Evolutionary conservation across 2,113 vertebrate species (phyloP).

Genomic region (Telmatochromis sp.): DNA sequence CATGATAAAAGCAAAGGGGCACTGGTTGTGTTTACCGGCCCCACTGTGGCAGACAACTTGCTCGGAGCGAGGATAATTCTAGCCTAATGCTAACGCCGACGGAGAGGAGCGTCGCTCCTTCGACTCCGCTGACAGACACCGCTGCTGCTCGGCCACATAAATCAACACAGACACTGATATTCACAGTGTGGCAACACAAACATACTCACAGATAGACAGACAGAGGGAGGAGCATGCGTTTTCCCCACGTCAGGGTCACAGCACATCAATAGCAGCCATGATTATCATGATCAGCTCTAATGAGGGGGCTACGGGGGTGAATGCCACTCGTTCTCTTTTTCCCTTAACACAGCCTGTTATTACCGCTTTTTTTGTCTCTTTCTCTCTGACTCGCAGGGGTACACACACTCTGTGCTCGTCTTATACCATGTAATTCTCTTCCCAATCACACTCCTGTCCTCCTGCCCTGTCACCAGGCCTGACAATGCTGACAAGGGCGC

Average conservation of each 20-base stretch:
- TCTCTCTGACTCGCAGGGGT: not conserved
- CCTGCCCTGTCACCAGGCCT: conserved; percentile 3
- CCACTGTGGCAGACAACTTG: conserved; percentile 17
- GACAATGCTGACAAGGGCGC: not conserved
- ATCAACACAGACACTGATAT: conserved; percentile 22
- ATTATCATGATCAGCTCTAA: conserved; percentile 61
- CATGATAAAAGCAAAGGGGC: conserved; percentile 41
- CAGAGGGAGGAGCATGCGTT: not conserved
- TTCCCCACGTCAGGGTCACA: conserved; percentile 32
- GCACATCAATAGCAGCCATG: conserved; percentile 45
- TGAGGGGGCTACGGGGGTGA: conserved; percentile 36
- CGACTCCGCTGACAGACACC: not conserved
- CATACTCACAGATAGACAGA: not conserved
- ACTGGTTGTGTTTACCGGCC: conserved; percentile 19
- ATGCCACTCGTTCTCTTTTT: conserved; percentile 6
- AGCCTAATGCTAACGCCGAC: conserved; percentile 10
- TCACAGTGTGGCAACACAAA: not conserved
- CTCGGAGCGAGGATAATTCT: conserved; percentile 45
- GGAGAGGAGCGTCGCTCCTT: conserved; percentile 4
- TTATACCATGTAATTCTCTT: conserved; percentile 36
- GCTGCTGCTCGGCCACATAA: conserved; percentile 2
- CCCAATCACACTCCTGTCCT: conserved; percentile 43
- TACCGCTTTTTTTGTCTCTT: conserved; percentile 24
- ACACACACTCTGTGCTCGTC: not conserved
- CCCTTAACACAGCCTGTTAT: conserved; percentile 47